phyloP scores from a whole-genome alignment of 2,888 invertebrate genomes.

The Synanthedon tipuliformis region DNA sequence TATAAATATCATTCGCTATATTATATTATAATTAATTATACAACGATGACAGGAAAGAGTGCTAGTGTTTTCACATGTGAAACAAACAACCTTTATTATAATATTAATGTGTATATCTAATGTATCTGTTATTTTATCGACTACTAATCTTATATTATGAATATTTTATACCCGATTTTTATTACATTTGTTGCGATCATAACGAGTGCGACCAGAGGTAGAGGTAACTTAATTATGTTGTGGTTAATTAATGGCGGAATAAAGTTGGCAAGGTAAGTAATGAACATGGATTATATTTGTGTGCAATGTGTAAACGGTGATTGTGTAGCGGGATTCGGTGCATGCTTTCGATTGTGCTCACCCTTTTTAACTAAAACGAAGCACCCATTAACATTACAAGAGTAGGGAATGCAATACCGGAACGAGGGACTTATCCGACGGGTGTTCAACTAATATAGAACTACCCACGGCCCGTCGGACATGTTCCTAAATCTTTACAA shows the following conservation, averaged over 20 bases:
- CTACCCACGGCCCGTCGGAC: too few relatives aligned
- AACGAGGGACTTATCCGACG: too few relatives aligned
- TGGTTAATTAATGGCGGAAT: too few relatives aligned
- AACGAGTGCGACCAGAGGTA: slow-evolving; percentile 47
- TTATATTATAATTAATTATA: slow-evolving; percentile 55
- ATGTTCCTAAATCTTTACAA: too few relatives aligned
- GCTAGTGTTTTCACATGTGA: slow-evolving; percentile 72
- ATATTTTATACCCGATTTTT: slow-evolving; percentile 47
- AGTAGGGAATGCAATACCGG: too few relatives aligned
- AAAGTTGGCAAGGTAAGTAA: too few relatives aligned
- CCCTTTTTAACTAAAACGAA: background rate
- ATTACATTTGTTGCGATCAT: slow-evolving; percentile 35
- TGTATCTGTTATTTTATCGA: slow-evolving; percentile 56
- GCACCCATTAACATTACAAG: too few relatives aligned
- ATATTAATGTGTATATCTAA: slow-evolving; percentile 42
- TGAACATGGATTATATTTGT: too few relatives aligned
- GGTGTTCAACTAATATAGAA: too few relatives aligned
- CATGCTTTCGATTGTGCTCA: too few relatives aligned
- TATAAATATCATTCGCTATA: slow-evolving; percentile 45
- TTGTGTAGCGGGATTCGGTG: too few relatives aligned
- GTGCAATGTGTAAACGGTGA: too few relatives aligned
- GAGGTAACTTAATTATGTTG: slow-evolving; percentile 25
- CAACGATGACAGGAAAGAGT: slow-evolving; percentile 62
- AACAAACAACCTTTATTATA: slow-evolving; percentile 52
- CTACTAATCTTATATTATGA: slow-evolving; percentile 55